Base-by-base conservation (phyloP, 2,888 invertebrate species). In the Nemurella pictetii region DNA sequence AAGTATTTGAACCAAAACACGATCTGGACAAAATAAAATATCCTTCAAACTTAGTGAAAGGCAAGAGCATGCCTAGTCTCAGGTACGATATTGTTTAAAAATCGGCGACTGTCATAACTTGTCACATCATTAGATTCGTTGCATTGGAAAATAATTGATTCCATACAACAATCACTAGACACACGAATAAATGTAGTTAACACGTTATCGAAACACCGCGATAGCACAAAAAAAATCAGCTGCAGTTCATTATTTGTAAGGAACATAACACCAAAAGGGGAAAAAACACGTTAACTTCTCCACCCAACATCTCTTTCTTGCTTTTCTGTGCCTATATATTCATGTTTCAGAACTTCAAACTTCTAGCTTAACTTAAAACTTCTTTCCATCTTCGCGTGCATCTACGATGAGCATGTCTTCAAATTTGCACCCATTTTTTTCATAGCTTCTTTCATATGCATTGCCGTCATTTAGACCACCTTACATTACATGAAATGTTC, bases 21-120 rank as follows among this genome's bases (percentile, higher is more conserved):
- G 91, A 91, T 27, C 92, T 93, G 87, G 89, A 91, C 83, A 91
- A 93, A 87, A 89, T 90, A 88, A 89, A 90, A 73, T 90, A 90
- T 86, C 91, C 93, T 25, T 93, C 93, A 84, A 96, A 96, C 90
- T 92, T 98, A 83, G 95, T 96, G 86, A 97, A 98, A 92, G 98
- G 98, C 86, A 98, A 98, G 91, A 98, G 98, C 92, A 97, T 98
- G 97, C 98, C 98, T 1, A 97, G 97, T 89, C 92, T 98, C 86
- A 97, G 97, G 97, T 97, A 91, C 55, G 55, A 12, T 20, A 15
- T 55, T n/a, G n/a, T n/a, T n/a, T n/a, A n/a, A n/a, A n/a, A n/a
- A n/a, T n/a, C n/a, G n/a, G n/a, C n/a, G n/a, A n/a, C n/a, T n/a
- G n/a, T n/a, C n/a, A n/a, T n/a, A n/a, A n/a, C n/a, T n/a, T n/a